Conservation (phyloP, 2,113 vertebrate species). For the Syngnathus typhle region DNA sequence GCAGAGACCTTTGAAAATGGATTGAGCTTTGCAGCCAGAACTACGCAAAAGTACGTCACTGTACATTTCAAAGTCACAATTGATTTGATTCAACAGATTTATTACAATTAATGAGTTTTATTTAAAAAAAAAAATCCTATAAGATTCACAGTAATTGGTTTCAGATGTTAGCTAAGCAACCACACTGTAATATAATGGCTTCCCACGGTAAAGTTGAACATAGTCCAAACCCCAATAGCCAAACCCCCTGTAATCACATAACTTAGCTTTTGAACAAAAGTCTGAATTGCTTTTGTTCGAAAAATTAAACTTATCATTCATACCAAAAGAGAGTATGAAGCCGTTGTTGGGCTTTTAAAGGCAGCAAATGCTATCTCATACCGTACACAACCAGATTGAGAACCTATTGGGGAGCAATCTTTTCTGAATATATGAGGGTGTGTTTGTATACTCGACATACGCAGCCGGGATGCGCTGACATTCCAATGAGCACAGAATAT, state of each 20-base stretch:
- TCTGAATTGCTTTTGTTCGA: constrained; percentile 5
- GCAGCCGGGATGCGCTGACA: constrained; percentile 6
- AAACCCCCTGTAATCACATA: constrained; percentile 22
- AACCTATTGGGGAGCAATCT: background rate
- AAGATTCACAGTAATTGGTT: constrained; percentile 19
- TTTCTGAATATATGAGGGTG: constrained; percentile 26
- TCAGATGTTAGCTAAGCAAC: constrained; percentile 10
- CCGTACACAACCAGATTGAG: background rate
- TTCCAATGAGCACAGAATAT: constrained; percentile 26
- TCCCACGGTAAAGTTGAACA: constrained; percentile 6
- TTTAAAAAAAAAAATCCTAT: constrained; percentile 13
- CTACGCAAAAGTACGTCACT: background rate
- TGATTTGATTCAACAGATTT: constrained; percentile 27
- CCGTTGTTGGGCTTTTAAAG: constrained; percentile 14
- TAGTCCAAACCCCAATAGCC: background rate
- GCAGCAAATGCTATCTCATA: constrained; percentile 10
- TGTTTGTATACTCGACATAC: constrained; percentile 18
- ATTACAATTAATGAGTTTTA: constrained; percentile 51
- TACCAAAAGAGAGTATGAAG: constrained; percentile 7
- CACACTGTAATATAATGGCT: background rate
- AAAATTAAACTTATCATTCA: constrained; percentile 10
- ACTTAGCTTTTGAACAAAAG: constrained; percentile 17
- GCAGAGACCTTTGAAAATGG: background rate
- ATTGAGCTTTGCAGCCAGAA: background rate
- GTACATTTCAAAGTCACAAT: background rate